A percentile compares a stretch with the other conserved stretches of the same genome.
Conservation (phyloP, 2,113 vertebrate genomes). For the Tachycineta bicolor region DNA sequence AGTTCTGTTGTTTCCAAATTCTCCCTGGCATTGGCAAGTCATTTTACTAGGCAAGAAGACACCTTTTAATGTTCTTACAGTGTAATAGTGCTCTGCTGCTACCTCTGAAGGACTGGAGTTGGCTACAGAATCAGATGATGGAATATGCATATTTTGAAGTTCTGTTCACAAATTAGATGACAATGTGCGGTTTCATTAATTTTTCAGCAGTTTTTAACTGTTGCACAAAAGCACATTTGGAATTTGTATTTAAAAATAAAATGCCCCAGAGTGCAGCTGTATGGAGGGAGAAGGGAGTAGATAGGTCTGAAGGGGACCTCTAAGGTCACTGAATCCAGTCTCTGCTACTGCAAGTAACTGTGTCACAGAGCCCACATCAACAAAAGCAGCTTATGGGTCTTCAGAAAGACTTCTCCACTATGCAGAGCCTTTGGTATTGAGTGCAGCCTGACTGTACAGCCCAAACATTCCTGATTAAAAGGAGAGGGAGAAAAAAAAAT, state of each 20-base stretch:
- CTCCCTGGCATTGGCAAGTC: neutral
- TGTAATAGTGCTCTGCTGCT: neutral
- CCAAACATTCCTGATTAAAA: neutral
- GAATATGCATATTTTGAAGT: neutral
- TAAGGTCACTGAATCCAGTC: neutral
- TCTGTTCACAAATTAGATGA: neutral
- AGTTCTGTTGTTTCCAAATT: neutral
- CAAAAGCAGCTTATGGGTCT: neutral
- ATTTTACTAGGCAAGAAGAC: neutral
- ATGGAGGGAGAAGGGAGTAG: neutral
- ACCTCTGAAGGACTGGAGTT: neutral
- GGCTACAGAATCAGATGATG: neutral
- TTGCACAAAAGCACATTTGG: neutral
- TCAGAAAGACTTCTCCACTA: neutral
- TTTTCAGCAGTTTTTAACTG: neutral
- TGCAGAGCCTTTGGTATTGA: neutral
- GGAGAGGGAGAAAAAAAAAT: neutral
- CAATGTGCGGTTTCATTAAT: neutral
- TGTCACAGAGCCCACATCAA: neutral
- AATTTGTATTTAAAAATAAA: neutral
- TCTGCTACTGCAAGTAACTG: neutral
- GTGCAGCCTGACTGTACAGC: neutral
- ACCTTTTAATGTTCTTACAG: neutral
- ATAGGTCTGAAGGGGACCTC: neutral
- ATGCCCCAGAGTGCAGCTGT: neutral